Conservation (phyloP, 2,113 vertebrate genomes). For the Macrotus californicus region DNA sequence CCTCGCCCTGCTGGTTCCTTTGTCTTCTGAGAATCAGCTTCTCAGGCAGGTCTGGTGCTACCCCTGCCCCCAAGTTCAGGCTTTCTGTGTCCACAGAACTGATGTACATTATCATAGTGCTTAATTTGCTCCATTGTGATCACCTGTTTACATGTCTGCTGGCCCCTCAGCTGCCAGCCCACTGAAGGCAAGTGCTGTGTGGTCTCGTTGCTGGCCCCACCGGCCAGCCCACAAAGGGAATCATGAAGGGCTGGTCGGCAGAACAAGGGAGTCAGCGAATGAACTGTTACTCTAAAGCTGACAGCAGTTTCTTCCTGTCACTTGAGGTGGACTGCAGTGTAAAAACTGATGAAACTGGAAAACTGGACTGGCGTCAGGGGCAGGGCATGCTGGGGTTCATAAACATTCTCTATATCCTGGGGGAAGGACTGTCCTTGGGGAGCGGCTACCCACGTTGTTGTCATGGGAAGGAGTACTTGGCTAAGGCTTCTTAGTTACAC, state of each 20-base stretch:
- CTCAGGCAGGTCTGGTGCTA: neutral
- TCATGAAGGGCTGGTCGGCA: neutral
- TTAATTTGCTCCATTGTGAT: neutral
- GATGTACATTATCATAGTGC: rapidly evolving
- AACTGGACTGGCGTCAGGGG: neutral
- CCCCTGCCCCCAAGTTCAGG: neutral
- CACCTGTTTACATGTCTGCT: neutral
- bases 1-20: neutral
- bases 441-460: too few relatives aligned
- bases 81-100: neutral
- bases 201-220: neutral
- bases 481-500: neutral
- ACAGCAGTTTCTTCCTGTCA: neutral
- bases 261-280: neutral
- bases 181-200: neutral
- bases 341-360: neutral
- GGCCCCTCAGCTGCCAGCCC: neutral
- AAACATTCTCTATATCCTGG: neutral
- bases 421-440: neutral
- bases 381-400: neutral
- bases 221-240: neutral
- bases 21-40: neutral
- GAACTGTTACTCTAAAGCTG: neutral
- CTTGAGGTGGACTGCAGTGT: neutral
- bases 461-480: neutral